Evolutionary conservation across 2,888 invertebrate species (phyloP).

Genomic region (Heliconius sara): DNA sequence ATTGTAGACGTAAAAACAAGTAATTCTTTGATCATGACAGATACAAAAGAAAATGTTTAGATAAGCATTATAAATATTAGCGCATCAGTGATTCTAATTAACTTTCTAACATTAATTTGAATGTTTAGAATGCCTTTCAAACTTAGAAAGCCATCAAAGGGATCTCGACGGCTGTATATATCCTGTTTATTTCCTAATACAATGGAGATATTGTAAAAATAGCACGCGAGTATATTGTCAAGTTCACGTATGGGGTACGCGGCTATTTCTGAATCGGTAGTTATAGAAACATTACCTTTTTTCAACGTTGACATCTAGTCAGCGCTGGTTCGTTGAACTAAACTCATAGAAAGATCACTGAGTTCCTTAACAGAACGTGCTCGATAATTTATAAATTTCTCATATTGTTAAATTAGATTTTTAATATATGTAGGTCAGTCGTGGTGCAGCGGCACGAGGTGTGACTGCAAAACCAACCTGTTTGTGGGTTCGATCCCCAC

Average conservation of each 20-base stretch:
- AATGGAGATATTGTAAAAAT: slow-evolving; percentile 78
- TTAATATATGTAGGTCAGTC: background rate
- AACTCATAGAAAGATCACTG: slow-evolving; percentile 49
- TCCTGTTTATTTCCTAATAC: slow-evolving; percentile 71
- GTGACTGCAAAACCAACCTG: no score
- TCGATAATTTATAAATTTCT: slow-evolving; percentile 5
- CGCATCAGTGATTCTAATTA: slow-evolving; percentile 13
- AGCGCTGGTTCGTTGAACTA: slow-evolving; percentile 55
- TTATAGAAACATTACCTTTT: slow-evolving; percentile 73
- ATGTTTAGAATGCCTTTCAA: slow-evolving; percentile 44
- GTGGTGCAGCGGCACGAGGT: no score
- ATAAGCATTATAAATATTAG: slow-evolving; percentile 1
- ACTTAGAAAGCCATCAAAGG: slow-evolving; percentile 48
- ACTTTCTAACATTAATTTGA: slow-evolving; percentile 28
- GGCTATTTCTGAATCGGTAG: slow-evolving; percentile 72
- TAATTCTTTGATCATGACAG: slow-evolving; percentile 8
- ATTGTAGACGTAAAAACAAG: background rate
- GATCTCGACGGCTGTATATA: slow-evolving; percentile 46
- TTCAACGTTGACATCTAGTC: slow-evolving; percentile 56
- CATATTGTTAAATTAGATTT: background rate
- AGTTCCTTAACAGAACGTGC: slow-evolving; percentile 48
- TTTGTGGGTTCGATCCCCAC: no score
- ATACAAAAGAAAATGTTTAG: background rate
- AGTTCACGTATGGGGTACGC: slow-evolving; percentile 77
- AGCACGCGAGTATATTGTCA: slow-evolving; percentile 76